Base-by-base conservation (phyloP, 2,113 vertebrate genomes). In the Astur gentilis region DNA sequence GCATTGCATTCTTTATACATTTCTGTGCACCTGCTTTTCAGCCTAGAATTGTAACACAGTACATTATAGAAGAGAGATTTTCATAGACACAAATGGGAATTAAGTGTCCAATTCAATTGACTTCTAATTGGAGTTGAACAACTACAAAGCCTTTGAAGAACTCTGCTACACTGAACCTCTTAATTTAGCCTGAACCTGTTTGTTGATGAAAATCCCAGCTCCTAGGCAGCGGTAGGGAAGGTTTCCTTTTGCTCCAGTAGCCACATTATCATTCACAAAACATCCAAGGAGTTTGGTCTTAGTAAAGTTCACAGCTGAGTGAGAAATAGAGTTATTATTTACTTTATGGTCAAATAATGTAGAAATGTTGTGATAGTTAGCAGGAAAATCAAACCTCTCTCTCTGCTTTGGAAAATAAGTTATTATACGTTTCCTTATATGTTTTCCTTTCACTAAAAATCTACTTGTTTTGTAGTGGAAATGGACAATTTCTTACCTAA, bases 61-160 rank as follows among this genome's bases (percentile, higher is more conserved):
- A 36, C 62, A 42, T 85, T 70, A 34, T 25, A 95, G 91, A 50
- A 65, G 54, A 88, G 78, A 85, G 83, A 79, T 97, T 97, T 96
- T 90, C 94, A 81, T 70, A 88, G 95, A 13, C 78, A 89, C 87
- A 95, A 76, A 90, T 93, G 95, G 93, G 94, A 96, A 95, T 94
- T 90, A 58, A 91, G n/a, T 93, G 95, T 95, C 94, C 87, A 47
- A 77, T 80, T 89, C 91, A 91, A 95, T 79, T 91, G 87, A 65
- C 80, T 95, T 93, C 94, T 97, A 96, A 93, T 92, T 91, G 94
- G 54, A 94, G 27, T 47, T 90, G 93, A 95, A 72, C 57, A 90
- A 70, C 45, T 34, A 26, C 79, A 94, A 93, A 95, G 85, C 67
- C 67, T 96, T 94, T 89, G 93, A 94, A 96, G 92, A 88, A 96